Evolutionary conservation across 2,888 invertebrate species (phyloP).

Genomic region (Orthosia gothica): DNA sequence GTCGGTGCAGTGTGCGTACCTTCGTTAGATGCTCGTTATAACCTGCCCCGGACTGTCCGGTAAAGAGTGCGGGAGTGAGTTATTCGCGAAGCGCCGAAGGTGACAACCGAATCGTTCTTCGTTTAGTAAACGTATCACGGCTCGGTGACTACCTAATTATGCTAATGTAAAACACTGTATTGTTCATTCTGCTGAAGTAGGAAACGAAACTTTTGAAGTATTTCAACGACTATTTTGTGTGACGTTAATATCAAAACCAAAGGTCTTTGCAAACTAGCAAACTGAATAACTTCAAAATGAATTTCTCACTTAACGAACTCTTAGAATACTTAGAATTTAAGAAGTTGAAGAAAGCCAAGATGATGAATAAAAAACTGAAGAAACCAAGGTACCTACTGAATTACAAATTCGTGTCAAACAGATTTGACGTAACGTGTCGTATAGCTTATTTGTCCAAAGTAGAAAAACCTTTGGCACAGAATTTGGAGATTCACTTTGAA

Average conservation of each 20-base stretch:
- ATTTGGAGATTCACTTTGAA: constrained; percentile 31
- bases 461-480: constrained; percentile 44
- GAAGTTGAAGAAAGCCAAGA: constrained; percentile 40
- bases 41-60: constrained; percentile 53
- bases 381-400: constrained; percentile 56
- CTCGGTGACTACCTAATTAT: constrained; percentile 60
- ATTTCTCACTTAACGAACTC: constrained; percentile 40
- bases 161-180: constrained; percentile 56
- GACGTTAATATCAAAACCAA: constrained; percentile 47
- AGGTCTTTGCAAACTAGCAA: constrained; percentile 51
- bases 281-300: constrained; percentile 44
- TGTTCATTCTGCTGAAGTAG: constrained; percentile 61
- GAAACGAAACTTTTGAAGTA: constrained; percentile 57
- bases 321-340: constrained; percentile 39
- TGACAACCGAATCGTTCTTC: constrained; percentile 45
- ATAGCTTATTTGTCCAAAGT: constrained; percentile 37
- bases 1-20: constrained; percentile 72
- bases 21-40: constrained; percentile 63
- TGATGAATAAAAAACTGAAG: constrained; percentile 51
- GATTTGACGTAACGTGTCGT: constrained; percentile 51
- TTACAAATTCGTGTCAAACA: constrained; percentile 53
- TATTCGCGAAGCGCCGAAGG: constrained; percentile 47
- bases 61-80: constrained; percentile 47
- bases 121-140: constrained; percentile 58
- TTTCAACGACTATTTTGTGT: constrained; percentile 54